phyloP scores from a whole-genome alignment of 2,888 invertebrate species.

The Nemapogon koenigi region DNA sequence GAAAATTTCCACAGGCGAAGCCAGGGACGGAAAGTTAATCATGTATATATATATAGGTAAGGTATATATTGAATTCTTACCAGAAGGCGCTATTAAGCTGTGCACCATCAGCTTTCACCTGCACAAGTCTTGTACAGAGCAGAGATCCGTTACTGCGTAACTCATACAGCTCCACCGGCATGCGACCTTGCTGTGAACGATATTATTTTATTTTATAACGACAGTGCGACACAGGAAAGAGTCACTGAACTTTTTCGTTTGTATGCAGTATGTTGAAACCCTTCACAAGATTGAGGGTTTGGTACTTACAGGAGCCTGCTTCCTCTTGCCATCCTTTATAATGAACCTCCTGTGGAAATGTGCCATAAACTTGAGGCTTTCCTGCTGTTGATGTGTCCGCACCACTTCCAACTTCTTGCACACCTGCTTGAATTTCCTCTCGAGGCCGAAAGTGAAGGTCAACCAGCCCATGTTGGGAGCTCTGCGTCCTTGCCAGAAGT shows the following conservation, averaged over 20 bases:
- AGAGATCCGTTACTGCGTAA: slow-evolving; percentile 95
- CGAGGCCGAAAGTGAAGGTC: slow-evolving; percentile 93
- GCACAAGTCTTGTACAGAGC: slow-evolving; percentile 89
- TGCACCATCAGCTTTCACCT: slow-evolving; percentile 85
- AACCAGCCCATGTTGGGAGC: slow-evolving; percentile 99
- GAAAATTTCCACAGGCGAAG: too few relatives aligned
- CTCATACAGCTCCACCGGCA: slow-evolving; percentile 89
- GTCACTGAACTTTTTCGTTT: too few relatives aligned
- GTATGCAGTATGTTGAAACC: too few relatives aligned
- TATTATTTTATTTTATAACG: too few relatives aligned
- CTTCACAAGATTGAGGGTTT: too few relatives aligned
- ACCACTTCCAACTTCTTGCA: slow-evolving; percentile 78
- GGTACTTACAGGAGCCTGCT: slow-evolving; percentile 41
- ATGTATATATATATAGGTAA: too few relatives aligned
- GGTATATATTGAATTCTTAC: too few relatives aligned
- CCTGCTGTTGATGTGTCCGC: slow-evolving; percentile 97
- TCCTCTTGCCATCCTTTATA: slow-evolving; percentile 87
- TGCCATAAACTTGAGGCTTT: slow-evolving; percentile 97
- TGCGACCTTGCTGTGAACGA: slow-evolving; percentile 41
- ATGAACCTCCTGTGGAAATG: slow-evolving; percentile 94
- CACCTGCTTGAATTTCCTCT: slow-evolving; percentile 44
- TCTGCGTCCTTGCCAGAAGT: slow-evolving; percentile 99
- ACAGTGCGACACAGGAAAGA: too few relatives aligned
- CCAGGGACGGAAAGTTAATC: too few relatives aligned
- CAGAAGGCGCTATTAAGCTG: slow-evolving; percentile 94